Conservation (phyloP, 2,113 vertebrate species). For the Elephantulus edwardii region DNA sequence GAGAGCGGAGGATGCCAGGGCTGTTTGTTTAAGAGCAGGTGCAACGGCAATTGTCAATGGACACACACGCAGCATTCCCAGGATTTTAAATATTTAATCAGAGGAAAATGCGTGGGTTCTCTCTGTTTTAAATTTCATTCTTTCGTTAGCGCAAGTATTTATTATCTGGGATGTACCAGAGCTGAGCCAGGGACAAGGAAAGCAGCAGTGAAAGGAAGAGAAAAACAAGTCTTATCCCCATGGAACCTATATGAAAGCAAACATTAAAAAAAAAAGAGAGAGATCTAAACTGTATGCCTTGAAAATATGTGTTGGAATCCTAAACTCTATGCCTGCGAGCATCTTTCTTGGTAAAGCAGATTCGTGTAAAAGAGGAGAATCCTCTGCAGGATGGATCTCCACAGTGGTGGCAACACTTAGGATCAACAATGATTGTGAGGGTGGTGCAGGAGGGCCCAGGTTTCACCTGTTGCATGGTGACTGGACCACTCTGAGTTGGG, state of each 20-base stretch:
- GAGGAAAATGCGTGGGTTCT: neutral
- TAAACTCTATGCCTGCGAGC: too few relatives aligned
- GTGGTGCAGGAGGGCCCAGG: too few relatives aligned
- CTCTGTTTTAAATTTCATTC: neutral
- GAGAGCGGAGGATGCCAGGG: neutral
- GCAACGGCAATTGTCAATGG: neutral
- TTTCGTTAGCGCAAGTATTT: neutral
- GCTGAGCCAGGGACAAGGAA: neutral
- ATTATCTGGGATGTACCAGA: neutral
- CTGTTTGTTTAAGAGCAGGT: neutral
- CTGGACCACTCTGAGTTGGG: too few relatives aligned
- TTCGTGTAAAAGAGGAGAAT: too few relatives aligned
- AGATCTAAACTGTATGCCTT: neutral
- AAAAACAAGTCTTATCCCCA: neutral
- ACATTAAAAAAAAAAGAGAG: neutral
- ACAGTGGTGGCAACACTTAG: too few relatives aligned
- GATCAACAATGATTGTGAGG: too few relatives aligned
- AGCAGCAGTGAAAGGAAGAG: neutral
- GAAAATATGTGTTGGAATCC: neutral
- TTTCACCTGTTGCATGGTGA: too few relatives aligned
- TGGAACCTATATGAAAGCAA: neutral
- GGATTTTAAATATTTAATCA: constrained; percentile 10
- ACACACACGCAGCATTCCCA: neutral
- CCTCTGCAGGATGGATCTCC: too few relatives aligned
- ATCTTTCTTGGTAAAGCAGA: too few relatives aligned